phyloP scores from a whole-genome alignment of 1,140 invertebrate genomes.

The Brachionus manjavacas region DNA sequence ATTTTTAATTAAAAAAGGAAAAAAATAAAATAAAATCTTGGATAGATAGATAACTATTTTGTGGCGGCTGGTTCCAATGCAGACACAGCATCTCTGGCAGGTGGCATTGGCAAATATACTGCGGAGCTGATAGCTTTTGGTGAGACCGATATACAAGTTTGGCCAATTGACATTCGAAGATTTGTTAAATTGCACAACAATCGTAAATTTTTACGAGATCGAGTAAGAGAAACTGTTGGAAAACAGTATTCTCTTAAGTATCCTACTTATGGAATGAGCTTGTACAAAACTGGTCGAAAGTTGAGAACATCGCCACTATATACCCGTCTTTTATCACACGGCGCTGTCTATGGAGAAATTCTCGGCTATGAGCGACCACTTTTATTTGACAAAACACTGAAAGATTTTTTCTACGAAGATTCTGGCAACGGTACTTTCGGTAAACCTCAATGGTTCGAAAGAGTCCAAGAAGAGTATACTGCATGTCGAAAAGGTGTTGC shows the following conservation, averaged over 20 bases:
- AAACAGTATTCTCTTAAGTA: constrained; percentile 40
- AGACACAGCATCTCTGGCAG: constrained; percentile 81
- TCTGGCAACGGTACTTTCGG: constrained; percentile 48
- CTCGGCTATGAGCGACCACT: constrained; percentile 96
- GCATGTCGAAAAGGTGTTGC: constrained; percentile 87
- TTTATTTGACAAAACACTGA: constrained; percentile 53
- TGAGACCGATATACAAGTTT: constrained; percentile 69
- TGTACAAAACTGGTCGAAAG: constrained; percentile 79
- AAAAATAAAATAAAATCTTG: neutral
- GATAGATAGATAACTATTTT: constrained; percentile 84
- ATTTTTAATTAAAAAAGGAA: neutral
- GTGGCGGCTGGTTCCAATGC: constrained; percentile 93
- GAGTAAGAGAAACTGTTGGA: constrained; percentile 75
- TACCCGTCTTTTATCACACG: constrained; percentile 78
- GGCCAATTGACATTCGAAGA: constrained; percentile 81
- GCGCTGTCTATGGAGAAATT: constrained; percentile 93
- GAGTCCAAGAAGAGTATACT: constrained; percentile 79
- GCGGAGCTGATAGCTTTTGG: constrained; percentile 82
- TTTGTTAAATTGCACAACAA: constrained; percentile 94
- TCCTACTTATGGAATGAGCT: constrained; percentile 40
- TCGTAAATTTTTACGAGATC: constrained; percentile 81
- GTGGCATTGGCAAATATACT: constrained; percentile 82
- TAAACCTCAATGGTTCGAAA: constrained; percentile 89
- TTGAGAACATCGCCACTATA: constrained; percentile 92
- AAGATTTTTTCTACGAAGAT: constrained; percentile 35